Percentiles rank a stretch among this genome's conserved stretches.
These are phyloP conservation scores for Paguma larvata DNA, from an alignment of 2,797 vertebrate species.

Conservation along the genomic window DNA sequence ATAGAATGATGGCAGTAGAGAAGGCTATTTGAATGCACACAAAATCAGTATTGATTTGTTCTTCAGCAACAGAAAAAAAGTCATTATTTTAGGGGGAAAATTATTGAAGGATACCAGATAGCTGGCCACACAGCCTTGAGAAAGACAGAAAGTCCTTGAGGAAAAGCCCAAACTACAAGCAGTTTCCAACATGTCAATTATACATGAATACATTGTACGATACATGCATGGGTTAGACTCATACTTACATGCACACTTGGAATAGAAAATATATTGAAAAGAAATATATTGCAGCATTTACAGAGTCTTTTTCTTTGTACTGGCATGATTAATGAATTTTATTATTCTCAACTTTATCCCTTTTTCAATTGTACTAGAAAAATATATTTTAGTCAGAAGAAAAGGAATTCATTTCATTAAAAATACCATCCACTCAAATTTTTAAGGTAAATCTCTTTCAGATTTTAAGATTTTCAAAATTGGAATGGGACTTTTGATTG, in stretches of 20 bases:
- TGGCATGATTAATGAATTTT: background rate
- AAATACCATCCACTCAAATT: background rate
- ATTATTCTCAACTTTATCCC: background rate
- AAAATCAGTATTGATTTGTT: background rate
- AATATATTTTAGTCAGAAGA: background rate
- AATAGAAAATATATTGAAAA: background rate
- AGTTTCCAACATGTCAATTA: background rate
- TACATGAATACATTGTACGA: background rate
- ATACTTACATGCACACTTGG: background rate
- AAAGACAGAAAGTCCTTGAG: background rate
- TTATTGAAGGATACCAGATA: background rate
- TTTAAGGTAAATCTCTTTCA: background rate
- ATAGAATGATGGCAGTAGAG: background rate
- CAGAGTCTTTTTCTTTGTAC: background rate
- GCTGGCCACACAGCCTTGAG: background rate
- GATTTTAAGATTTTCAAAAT: background rate
- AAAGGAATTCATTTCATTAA: background rate
- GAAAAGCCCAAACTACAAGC: background rate
- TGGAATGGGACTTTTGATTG: background rate
- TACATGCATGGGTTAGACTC: background rate
- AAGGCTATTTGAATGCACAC: background rate
- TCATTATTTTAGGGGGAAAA: background rate
- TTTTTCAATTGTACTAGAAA: background rate
- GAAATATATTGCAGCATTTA: background rate
- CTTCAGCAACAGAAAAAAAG: background rate